Evolutionary conservation across 1,140 invertebrate species (phyloP), one percentile per base, ranked within the genome.

Genomic region (Ostrea denselamellosa): DNA sequence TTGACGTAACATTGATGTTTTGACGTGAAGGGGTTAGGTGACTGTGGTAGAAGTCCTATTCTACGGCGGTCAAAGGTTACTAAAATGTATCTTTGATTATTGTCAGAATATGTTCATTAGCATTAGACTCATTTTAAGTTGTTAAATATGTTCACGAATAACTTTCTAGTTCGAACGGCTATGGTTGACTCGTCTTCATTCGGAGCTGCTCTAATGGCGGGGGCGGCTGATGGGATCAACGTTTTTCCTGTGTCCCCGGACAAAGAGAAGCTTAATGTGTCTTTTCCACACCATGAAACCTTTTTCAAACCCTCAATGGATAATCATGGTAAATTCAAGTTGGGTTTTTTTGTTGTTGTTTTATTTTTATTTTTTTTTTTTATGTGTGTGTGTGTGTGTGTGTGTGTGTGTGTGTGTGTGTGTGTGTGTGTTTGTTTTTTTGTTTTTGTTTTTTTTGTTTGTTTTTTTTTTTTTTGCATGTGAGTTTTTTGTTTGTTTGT

Each of bases 121-220:
- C 34, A 44, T 44, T 44, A 44, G 34, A 44, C 34, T 44, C 34
- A 44, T 44, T 44, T 44, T 44, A 5, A 1, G 1, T 44, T 44
- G 34, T 44, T 44, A 44, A 44, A 44, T 44, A 44, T 44, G 34
- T 5, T 44, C 34, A 44, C 34, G 5, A 44, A 68, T 5, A 14
- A 14, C 9, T 28, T 28, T 85, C 7, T 71, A 87, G 87, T 87
- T 12, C 82, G 87, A 17, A 22, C 87, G 5, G 12, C 25, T 28
- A 54, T 85, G 62, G 71, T 54, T 54, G 87, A 88, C 52, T 52
- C 83, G 0, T 71, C 87, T 2, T 22, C 87, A 7, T 85, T 88
- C 28, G 87, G 87, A 17, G 87, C 83, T n/a, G 87, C 87, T 2
- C 44, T 88, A 54, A 88, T 88, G 87, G 87, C 87, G 1, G 87